Percentiles rank a stretch among this genome's conserved stretches.
Conservation (phyloP, 2,888 invertebrate species). For the Dasysyrphus albostriatus region DNA sequence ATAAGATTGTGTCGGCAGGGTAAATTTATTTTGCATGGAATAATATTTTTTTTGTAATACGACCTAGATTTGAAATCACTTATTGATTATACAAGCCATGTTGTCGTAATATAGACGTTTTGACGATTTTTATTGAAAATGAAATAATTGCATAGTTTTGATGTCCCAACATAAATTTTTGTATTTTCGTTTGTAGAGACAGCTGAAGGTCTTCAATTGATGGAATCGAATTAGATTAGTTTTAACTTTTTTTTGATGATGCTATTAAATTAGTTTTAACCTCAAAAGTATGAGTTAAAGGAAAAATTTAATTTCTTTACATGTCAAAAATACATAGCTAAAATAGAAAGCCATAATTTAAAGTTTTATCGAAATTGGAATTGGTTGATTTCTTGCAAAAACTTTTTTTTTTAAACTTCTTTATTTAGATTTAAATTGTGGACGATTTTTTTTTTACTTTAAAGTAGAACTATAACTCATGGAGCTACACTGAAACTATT, state of each 20-base stretch:
- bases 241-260: slow-evolving; percentile 9
- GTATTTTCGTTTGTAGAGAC: slow-evolving; percentile 27
- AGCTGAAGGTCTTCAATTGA: slow-evolving; percentile 49
- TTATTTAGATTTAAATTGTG: too few species aligned
- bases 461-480: too few species aligned
- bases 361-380: too few species aligned
- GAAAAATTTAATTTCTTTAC: not conserved
- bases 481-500: too few species aligned
- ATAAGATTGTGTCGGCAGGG: slow-evolving; percentile 16
- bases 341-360: too few species aligned
- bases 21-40: slow-evolving; percentile 80
- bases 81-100: slow-evolving; percentile 83
- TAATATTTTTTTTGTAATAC: slow-evolving; percentile 80
- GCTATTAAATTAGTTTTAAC: not conserved
- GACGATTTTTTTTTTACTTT: too few species aligned
- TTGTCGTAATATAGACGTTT: slow-evolving; percentile 53
- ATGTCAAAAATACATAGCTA: not conserved
- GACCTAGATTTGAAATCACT: slow-evolving; percentile 83
- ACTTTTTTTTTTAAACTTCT: too few species aligned
- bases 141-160: slow-evolving; percentile 67
- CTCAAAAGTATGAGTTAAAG: not conserved
- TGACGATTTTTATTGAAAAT: slow-evolving; percentile 53
- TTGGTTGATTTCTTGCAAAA: too few species aligned
- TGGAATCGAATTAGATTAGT: slow-evolving; percentile 12
- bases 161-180: slow-evolving; percentile 55